A percentile compares a stretch with the other conserved stretches of the same genome.
phyloP scores from a whole-genome alignment of 92 coral and sea anemone species.

The Paramuricea clavata region DNA sequence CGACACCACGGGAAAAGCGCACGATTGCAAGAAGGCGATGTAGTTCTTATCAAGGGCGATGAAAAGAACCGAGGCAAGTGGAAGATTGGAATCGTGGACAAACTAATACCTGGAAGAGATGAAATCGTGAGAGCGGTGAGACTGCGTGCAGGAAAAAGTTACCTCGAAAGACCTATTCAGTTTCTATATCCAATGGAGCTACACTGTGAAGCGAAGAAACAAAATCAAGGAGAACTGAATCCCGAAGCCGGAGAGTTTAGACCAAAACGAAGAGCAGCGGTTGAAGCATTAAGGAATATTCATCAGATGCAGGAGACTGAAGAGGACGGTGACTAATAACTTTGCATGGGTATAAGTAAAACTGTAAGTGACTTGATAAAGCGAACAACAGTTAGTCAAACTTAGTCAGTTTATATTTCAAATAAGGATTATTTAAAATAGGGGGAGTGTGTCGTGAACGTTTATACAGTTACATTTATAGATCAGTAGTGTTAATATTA shows the following conservation, averaged over 20 bases:
- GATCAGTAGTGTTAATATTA: too few species aligned
- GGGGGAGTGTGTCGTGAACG: too few species aligned
- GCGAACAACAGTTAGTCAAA: too few species aligned
- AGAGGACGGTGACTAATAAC: not conserved
- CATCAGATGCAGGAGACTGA: not conserved
- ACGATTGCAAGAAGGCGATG: conserved; percentile 31
- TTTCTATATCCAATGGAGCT: conserved; percentile 57
- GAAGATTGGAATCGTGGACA: conserved; percentile 31
- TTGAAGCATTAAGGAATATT: too few species aligned
- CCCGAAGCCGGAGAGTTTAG: conserved; percentile 42
- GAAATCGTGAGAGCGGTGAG: conserved; percentile 20
- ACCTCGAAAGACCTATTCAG: conserved; percentile 25
- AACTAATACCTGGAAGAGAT: conserved; percentile 29
- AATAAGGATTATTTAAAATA: too few species aligned
- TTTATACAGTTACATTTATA: too few species aligned
- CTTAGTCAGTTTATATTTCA: too few species aligned
- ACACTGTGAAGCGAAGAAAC: not conserved
- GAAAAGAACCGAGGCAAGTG: conserved; percentile 44
- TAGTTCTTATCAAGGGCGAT: not conserved
- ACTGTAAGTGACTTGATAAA: too few species aligned
- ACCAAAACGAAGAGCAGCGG: conserved; percentile 52
- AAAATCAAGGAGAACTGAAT: too few species aligned
- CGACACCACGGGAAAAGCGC: conserved; percentile 35
- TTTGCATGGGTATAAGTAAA: too few species aligned
- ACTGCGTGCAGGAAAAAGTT: conserved; percentile 4